Evolutionary conservation across 2,888 invertebrate genomes (phyloP), one percentile per base, ranked within the genome.

Genomic region (Labia minor): DNA sequence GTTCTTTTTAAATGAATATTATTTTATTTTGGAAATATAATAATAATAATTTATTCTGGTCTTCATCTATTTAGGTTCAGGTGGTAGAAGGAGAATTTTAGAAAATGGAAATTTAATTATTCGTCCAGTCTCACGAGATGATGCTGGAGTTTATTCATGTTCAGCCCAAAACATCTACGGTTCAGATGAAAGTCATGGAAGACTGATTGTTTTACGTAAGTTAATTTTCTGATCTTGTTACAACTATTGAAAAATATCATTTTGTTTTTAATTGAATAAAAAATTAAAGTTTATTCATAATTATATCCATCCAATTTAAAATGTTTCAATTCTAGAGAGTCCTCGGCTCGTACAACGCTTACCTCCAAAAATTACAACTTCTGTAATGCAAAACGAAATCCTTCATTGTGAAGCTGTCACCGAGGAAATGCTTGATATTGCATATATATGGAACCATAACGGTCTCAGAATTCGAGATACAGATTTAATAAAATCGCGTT

Each of bases 371-470:
- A 83, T 89, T 64, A 81, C 85, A 3, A 85, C 87, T 0, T 83
- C 87, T 70, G 86, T 90, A 0, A 85, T 86, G 69, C 81, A 85
- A 69, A 84, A 87, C 66, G 82, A 92, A 62, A 86, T 85, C 69
- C 77, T 97, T 61, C 86, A 87, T 72, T 97, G 97, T 74, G 85
- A 86, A 74, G 95, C 95, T 0, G 86, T 87, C 67, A 87, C 89
- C 21, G 94, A 95, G 75, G 87, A 89, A 69, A 81, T 91, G 71
- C 79, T 96, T 49, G 97, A 97, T 75, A 85, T 95, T 19, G 92
- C 95, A 1, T 96, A 94, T 73, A 83, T 91, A 69, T 97, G 97
- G 97, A 88, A 85, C 63, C 92, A 92, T 74, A 95, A 95, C 75
- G 90, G 90, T 0, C 84, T 93, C 74, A 78, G 84, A 62, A 85